Evolutionary conservation across 2,797 vertebrate genomes (phyloP), one percentile per base, ranked within the genome.

Genomic region (Pseudochirops cupreus): DNA sequence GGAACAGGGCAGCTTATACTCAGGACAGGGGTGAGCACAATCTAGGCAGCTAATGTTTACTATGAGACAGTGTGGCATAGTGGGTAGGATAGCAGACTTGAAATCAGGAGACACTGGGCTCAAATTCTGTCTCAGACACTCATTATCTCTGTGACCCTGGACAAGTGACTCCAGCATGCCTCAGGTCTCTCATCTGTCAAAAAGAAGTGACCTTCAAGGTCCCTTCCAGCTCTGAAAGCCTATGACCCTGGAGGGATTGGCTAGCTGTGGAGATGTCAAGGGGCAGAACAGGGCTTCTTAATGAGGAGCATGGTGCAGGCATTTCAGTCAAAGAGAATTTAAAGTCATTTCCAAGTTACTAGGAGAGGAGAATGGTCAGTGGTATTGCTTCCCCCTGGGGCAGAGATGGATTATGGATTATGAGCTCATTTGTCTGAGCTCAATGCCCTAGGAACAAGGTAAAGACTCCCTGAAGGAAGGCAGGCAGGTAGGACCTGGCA

Each of bases 401-500:
- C 3, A 56, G 13, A 82, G 33, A 56, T 91, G 57, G 62, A 92
- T 57, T 50, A 91, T 58, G 11, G 13, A 92, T 31, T 33, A 53
- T 12, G 39, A 55, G 33, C 33, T 55, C 67, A 56, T 18, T 92
- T 53, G 28, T 92, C 58, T 94, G 91, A 93, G 52, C 55, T 56
- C 16, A 92, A 92, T 28, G 92, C 53, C 54, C 62, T 39, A 46
- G 53, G 29, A 89, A 91, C 33, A 46, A 31, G 89, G 93, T 5
- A 33, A 14, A 0, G 5, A 52, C 0, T 3, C 16, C 58, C 3
- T 0, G 1, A 89, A 58, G 1, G 1, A 89, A 56, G 95, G 67
- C n/a, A 94, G 93, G 52, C 26, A 58, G 93, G 46, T 26, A 58
- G 57, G 57, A 92, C 90, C 91, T 93, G 90, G 96, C 95, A 93